Conservation (phyloP, 2,888 invertebrate genomes). For the Cryptocephalus primarius region DNA sequence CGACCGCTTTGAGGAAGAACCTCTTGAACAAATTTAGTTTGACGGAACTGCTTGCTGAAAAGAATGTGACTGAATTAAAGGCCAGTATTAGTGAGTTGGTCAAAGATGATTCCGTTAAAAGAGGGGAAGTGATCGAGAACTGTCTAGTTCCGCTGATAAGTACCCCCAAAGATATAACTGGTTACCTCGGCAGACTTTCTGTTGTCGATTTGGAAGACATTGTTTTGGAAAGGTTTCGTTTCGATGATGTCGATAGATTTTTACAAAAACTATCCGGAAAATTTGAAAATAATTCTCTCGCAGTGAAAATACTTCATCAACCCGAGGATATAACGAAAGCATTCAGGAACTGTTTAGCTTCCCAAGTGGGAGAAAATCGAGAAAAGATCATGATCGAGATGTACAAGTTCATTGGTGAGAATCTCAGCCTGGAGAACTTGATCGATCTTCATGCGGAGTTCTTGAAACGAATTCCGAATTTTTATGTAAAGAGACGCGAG, state of each 20-base stretch:
- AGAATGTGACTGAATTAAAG: no score
- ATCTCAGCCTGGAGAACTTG: constrained; percentile 11
- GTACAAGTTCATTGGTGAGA: constrained; percentile 15
- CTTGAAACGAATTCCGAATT: constrained; percentile 9
- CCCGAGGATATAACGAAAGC: constrained; percentile 5
- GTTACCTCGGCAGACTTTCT: constrained; percentile 14
- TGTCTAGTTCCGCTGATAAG: constrained; percentile 17
- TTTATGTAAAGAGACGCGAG: no score
- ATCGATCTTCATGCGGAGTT: constrained; percentile 14
- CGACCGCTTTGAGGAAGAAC: no score
- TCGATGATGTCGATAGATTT: constrained; percentile 11
- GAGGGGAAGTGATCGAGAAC: constrained; percentile 12
- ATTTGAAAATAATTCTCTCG: neutral
- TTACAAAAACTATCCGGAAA: constrained; percentile 5
- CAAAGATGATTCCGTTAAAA: constrained; percentile 9
- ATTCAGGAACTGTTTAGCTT: constrained; percentile 5
- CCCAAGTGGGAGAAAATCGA: constrained; percentile 6
- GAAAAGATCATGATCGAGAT: constrained; percentile 14
- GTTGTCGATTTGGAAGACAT: constrained; percentile 14
- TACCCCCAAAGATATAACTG: constrained; percentile 12
- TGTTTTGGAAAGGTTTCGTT: constrained; percentile 9
- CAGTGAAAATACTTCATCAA: constrained; percentile 1
- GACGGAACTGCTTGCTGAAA: no score
- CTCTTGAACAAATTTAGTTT: no score
- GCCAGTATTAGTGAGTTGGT: constrained; percentile 10